Evolutionary conservation across 2,113 vertebrate species (phyloP), one percentile per base, ranked within the genome.

Genomic region (Rhea americana): DNA sequence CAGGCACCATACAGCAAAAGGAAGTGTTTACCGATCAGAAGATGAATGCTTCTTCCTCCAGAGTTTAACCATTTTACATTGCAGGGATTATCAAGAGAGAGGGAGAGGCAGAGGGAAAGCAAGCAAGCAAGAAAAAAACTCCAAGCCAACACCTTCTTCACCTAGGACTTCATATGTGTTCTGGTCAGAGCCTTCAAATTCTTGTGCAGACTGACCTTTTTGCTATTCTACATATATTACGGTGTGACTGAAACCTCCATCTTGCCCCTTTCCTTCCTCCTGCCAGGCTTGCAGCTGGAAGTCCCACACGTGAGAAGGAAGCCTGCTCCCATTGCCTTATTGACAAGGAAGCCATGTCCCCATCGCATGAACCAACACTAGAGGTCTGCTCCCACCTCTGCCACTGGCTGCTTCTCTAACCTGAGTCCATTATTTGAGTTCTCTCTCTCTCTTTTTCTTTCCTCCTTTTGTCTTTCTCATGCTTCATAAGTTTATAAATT

Each of bases 1-100:
- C 71, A 72, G 82, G 67, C 78, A 66, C 47, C 82, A 73, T 55
- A 37, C 13, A 80, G 51, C 20, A 59, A 58, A 89, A 71, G 62
- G 53, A 93, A 79, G 66, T 73, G 82, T 97, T 95, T 96, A 91
- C 87, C 26, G 1, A 81, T 62, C 62, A 68, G 67, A 79, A 85
- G 55, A 94, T 11, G 15, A 87, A 85, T 59, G 16, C 28, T 73
- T 85, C 61, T 75, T 92, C 58, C 72, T 55, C 18, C 11, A 41
- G 75, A 77, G 50, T 92, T 82, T 84, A 91, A 80, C 0, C 0
- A 13, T 2, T 92, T 94, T 83, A 82, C 59, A 56, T 62, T 72
- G 37, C 16, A 50, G 20, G n/a, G 47, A 61, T 65, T 93, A 94
- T 81, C 73, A 50, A 89, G 67, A 50, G 43, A 55, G 13, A 39